phyloP scores from a whole-genome alignment of 35 echinoderm and acorn worm genomes.

The Ophiothrix spiculata region DNA sequence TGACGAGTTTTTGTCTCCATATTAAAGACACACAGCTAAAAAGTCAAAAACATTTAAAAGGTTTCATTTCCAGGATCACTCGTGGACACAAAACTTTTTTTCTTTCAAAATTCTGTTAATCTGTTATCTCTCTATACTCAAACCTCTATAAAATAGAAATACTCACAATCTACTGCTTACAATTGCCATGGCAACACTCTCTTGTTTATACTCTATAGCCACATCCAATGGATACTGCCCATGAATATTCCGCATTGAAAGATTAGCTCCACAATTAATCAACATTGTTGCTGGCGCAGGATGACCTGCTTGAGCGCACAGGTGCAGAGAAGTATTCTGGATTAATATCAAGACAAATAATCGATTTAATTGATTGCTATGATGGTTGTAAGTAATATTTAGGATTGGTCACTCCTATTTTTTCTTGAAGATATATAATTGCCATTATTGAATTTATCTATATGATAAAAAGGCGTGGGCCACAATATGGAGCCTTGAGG shows the following conservation, averaged over 20 bases:
- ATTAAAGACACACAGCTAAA: background rate
- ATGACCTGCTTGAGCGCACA: conserved; percentile 8
- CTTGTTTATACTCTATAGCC: conserved; percentile 20
- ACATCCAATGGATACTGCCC: background rate
- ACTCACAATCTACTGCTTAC: background rate
- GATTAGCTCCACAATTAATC: conserved; percentile 1
- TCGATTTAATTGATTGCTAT: too few relatives aligned
- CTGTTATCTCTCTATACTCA: background rate
- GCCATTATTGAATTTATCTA: too few relatives aligned
- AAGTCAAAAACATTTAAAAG: background rate
- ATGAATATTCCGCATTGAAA: background rate
- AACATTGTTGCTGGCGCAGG: conserved; percentile 15
- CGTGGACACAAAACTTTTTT: too few relatives aligned
- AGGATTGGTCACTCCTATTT: too few relatives aligned
- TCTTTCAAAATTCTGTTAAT: background rate
- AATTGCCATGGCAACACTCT: conserved; percentile 26
- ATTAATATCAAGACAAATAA: too few relatives aligned
- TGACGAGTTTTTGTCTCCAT: background rate
- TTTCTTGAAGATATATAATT: too few relatives aligned
- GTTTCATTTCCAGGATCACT: too few relatives aligned
- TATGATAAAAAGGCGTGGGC: too few relatives aligned
- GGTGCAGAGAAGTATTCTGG: conserved; percentile 43
- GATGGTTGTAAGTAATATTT: too few relatives aligned
- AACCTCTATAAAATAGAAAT: background rate
- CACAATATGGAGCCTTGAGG: too few relatives aligned